Percentiles rank a stretch among this genome's conserved stretches.
These are phyloP conservation scores for Melieria omissa DNA, from an alignment of 2,888 invertebrate species.

Conservation along the genomic window DNA sequence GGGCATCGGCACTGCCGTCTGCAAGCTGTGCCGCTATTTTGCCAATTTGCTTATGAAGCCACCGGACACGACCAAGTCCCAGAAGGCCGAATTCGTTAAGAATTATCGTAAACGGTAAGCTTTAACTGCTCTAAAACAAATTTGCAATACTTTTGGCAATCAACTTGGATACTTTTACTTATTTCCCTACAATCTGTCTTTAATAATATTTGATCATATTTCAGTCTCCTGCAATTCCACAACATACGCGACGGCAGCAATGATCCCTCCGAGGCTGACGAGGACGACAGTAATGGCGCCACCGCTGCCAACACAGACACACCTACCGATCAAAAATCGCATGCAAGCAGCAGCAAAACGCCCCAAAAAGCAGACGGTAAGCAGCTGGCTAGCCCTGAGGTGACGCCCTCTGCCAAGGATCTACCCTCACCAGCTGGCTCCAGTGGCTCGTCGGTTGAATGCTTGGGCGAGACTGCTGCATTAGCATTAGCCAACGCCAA, in stretches of 20 bases:
- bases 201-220: conserved; percentile 2
- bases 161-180: neutral
- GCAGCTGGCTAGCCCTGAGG: neutral
- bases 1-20: conserved; percentile 77
- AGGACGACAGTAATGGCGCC: conserved; percentile 56
- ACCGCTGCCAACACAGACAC: conserved; percentile 55
- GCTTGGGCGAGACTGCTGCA: conserved; percentile 42
- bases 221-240: conserved; percentile 80
- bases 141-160: too few species aligned
- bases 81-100: conserved; percentile 65
- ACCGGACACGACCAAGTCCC: conserved; percentile 67
- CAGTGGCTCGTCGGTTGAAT: conserved; percentile 48
- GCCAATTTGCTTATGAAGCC: conserved; percentile 77
- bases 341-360: conserved; percentile 40
- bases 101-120: conserved; percentile 74
- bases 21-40: conserved; percentile 85
- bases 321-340: conserved; percentile 46
- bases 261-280: conserved; percentile 60
- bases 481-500: conserved; percentile 33
- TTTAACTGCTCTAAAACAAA: neutral
- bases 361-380: conserved; percentile 23
- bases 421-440: conserved; percentile 47
- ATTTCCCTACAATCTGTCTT: neutral
- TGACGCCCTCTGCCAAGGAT: conserved; percentile 24
- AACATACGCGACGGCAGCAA: conserved; percentile 71